These are phyloP conservation scores for Leucozona laternaria DNA, from an alignment of 2,888 invertebrate species.

Conservation along the genomic window DNA sequence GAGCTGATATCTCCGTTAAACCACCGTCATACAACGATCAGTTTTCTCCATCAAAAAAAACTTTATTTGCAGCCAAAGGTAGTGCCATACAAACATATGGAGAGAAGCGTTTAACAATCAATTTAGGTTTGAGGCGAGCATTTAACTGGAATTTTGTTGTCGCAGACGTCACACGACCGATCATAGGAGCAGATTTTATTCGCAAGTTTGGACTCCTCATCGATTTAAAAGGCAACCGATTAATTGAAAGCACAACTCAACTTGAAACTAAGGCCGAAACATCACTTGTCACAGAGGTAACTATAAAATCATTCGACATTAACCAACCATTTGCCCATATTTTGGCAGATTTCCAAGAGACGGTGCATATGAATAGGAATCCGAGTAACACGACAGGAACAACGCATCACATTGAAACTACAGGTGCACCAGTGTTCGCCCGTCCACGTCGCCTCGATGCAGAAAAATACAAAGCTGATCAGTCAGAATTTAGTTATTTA, in stretches of 20 bases:
- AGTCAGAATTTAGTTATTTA: constrained; percentile 32
- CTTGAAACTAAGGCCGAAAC: neutral
- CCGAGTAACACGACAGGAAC: constrained; percentile 2
- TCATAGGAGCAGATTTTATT: constrained; percentile 38
- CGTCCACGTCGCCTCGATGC: constrained; percentile 18
- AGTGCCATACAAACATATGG: too few relatives aligned
- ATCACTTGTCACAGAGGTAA: constrained; percentile 8
- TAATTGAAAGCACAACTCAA: constrained; percentile 33
- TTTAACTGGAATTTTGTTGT: constrained; percentile 53
- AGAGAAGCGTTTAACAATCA: neutral
- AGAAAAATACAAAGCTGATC: constrained; percentile 39
- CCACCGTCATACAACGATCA: too few relatives aligned
- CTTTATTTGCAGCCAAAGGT: too few relatives aligned
- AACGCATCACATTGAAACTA: constrained; percentile 33
- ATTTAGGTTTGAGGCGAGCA: constrained; percentile 11
- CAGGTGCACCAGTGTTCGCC: neutral
- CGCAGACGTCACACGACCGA: constrained; percentile 42
- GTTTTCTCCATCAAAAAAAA: too few relatives aligned
- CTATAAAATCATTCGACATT: constrained; percentile 14
- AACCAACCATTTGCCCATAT: constrained; percentile 2
- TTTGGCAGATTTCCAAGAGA: constrained; percentile 17
- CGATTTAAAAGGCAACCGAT: constrained; percentile 25
- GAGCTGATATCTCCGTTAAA: too few relatives aligned
- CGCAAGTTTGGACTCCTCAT: constrained; percentile 35
- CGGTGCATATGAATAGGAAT: constrained; percentile 5